Base-by-base conservation (phyloP, 1,140 invertebrate species). In the Fopius arisanus region DNA sequence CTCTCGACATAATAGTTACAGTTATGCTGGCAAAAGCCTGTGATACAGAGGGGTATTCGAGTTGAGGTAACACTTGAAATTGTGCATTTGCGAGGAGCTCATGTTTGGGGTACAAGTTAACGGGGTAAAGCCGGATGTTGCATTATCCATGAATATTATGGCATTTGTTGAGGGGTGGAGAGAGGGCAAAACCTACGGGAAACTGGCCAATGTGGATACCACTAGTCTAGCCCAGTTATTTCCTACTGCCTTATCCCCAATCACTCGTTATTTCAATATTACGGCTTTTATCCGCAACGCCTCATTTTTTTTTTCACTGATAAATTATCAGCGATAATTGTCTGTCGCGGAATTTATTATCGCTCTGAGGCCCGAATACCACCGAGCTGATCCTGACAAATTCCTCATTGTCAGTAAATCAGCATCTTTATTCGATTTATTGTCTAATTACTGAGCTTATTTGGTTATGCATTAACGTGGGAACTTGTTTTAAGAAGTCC, bases 1-100 rank as follows among this genome's bases (percentile, higher is more conserved):
- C 69, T 76, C 48, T 67, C 65, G 41, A 21, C 67, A 73, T 76
- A 73, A 73, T 76, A 72, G 75, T 76, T 76, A 76, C 68, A 76
- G 75, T 76, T 73, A 73, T 73, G 75, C 68, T 28, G 12, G 62
- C 21, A 54, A 41, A 16, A 67, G 26, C 41, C 69, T 65, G 40
- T 12, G 26, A 41, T 51, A 31, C 16, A 40, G 41, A 68, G 51
- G 67, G 6, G 51, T 59, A 71, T 33, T 21, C 33, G 14, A 62
- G 51, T 26, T 59, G 23, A 59, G 23, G 54, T 59, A 59, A 59
- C 12, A 59, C 21, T 59, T 28, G 54, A 59, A 59, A 59, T 59
- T 6, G 54, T 59, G 23, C 54, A 59, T 59, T 59, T 59, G 54
- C 54, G 10, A 59, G 23, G 19, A 59, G 54, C 10, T 59, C 54